Conservation (phyloP, 2,888 invertebrate species). For the Aphelenchoides bicaudatus region DNA sequence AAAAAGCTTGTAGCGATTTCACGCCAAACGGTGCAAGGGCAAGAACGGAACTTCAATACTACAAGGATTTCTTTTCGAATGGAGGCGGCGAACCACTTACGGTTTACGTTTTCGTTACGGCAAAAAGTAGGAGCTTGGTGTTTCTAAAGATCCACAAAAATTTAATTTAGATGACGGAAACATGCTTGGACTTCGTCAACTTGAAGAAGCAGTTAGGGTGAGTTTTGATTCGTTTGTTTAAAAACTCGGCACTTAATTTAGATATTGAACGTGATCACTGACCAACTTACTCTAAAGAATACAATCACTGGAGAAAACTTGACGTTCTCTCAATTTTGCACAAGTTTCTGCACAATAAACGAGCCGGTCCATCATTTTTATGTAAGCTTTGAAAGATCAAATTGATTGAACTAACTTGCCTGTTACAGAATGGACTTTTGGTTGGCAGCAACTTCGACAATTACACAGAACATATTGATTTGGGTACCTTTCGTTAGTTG, state of each 20-base stretch:
- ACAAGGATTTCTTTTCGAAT: conserved; percentile 51
- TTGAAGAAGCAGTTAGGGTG: conserved; percentile 51
- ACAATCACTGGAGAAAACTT: conserved; percentile 25
- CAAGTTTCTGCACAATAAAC: conserved; percentile 55
- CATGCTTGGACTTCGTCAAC: conserved; percentile 47
- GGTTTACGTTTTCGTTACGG: conserved; percentile 50
- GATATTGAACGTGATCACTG: conserved; percentile 47
- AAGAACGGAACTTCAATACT: conserved; percentile 47
- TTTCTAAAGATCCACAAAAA: no score
- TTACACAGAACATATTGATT: conserved; percentile 36
- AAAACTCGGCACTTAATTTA: conserved; percentile 25
- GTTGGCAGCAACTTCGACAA: conserved; percentile 46
- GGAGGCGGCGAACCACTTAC: conserved; percentile 52
- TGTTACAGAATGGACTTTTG: conserved; percentile 50
- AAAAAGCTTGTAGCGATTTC: no score
- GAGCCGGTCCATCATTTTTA: conserved; percentile 58
- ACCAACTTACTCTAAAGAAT: conserved; percentile 40
- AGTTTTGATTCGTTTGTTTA: not conserved
- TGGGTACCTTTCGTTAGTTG: conserved; percentile 18
- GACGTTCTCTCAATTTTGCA: conserved; percentile 51
- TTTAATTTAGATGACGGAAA: no score
- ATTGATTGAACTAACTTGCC: not conserved
- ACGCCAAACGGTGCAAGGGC: conserved; percentile 54
- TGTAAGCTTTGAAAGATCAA: conserved; percentile 28
- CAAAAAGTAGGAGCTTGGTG: no score